phyloP scores from a whole-genome alignment of 2,888 invertebrate species.

The Drosophila meridiana region DNA sequence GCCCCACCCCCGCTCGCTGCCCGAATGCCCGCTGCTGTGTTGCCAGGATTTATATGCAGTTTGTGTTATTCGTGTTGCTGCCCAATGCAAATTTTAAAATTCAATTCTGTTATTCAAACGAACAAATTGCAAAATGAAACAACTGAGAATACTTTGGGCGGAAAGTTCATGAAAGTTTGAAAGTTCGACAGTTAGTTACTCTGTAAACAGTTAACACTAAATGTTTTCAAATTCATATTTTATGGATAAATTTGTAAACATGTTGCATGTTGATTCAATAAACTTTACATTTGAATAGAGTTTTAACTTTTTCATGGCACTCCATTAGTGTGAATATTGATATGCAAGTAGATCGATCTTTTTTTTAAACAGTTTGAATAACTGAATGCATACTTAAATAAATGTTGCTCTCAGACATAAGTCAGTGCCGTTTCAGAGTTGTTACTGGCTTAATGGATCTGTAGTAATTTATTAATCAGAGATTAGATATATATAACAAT shows the following conservation, averaged over 20 bases:
- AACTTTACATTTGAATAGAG: background rate
- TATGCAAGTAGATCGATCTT: background rate
- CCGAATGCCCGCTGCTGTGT: constrained; percentile 2
- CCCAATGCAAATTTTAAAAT: constrained; percentile 73
- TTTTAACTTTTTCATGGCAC: background rate
- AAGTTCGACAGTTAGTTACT: constrained; percentile 15
- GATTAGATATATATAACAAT: background rate
- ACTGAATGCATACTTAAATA: too few species aligned
- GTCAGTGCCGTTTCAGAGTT: too few species aligned
- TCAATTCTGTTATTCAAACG: constrained; percentile 70
- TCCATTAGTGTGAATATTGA: background rate
- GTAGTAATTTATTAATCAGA: background rate
- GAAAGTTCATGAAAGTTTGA: constrained; percentile 7
- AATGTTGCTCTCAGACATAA: too few species aligned
- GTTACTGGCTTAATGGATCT: background rate
- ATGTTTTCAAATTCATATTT: background rate
- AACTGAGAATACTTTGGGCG: constrained; percentile 10
- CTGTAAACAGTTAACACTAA: background rate
- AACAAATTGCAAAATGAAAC: constrained; percentile 47
- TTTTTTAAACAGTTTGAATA: too few species aligned
- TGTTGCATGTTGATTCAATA: background rate
- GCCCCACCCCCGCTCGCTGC: background rate
- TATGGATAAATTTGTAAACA: background rate
- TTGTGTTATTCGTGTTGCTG: constrained; percentile 51
- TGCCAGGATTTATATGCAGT: constrained; percentile 64